phyloP scores from a whole-genome alignment of 2,888 invertebrate species.

The Sicus ferrugineus region DNA sequence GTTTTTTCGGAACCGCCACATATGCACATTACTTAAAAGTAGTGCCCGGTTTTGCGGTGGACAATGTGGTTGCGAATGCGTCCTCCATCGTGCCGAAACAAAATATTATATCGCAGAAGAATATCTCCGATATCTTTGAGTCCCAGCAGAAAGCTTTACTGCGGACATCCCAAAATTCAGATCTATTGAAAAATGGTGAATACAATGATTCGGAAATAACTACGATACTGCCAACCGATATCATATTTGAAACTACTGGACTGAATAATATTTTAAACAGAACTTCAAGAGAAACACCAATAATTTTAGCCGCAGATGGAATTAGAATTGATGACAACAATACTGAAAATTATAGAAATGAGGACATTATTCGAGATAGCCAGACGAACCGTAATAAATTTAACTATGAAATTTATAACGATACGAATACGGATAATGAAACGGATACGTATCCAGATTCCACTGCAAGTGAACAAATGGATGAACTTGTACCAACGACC shows the following conservation, averaged over 20 bases:
- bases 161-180: conserved; percentile 23
- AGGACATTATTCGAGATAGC: conserved; percentile 1
- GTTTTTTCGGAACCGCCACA: conserved; percentile 68
- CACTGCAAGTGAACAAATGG: not conserved
- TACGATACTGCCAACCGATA: not conserved
- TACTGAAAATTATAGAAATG: conserved; percentile 41
- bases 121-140: conserved; percentile 60
- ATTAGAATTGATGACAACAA: conserved; percentile 33
- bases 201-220: conserved; percentile 36
- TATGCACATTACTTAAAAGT: conserved; percentile 62
- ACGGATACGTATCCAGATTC: not conserved
- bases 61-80: conserved; percentile 62
- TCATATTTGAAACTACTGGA: not conserved
- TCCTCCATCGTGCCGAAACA: conserved; percentile 57
- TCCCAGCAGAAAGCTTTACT: conserved; percentile 49
- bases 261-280: not conserved
- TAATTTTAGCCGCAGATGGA: not conserved
- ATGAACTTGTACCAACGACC: not conserved
- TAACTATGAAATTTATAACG: not conserved
- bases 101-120: conserved; percentile 56
- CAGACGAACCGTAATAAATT: not conserved
- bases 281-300: not conserved
- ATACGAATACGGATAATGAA: not conserved
- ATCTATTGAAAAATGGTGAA: not conserved
- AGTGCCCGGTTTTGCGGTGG: conserved; percentile 62